Base-by-base conservation (phyloP, 2,888 invertebrate genomes). In the Spicauda simplicius region DNA sequence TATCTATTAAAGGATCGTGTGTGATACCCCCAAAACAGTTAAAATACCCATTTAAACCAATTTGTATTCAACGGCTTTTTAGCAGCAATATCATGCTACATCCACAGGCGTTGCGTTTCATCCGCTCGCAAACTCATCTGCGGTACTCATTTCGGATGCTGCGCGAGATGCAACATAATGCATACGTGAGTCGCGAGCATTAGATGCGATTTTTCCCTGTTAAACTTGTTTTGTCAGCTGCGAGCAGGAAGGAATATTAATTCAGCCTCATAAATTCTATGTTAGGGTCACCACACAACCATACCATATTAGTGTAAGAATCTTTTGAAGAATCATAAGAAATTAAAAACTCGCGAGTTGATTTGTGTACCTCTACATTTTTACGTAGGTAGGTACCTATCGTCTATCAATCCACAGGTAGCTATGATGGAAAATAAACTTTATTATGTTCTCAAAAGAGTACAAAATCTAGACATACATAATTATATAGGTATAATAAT, bases 141-240 rank as follows among this genome's bases (percentile, higher is more conserved):
- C 8, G 37, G 37, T 54, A 45, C 63, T 63, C 55, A 63, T 63
- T 63, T 45, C 16, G 63, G 55, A 63, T 63, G 63, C 63, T 55
- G 33, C 45, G 48, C 54, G 41, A 41, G 54, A 41, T 54, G 55
- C 45, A 55, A 6, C 41, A 25, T 63, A 63, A 63, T 63, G 62
- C 62, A 63, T 55, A 19, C 54, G 62, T 20, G 62, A 12, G 25
- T 19, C 63, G 65, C 63, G 55, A 62, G 62, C 62, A 62, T 72
- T 70, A 70, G 69, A 70, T 70, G 71, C 70, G 72, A 73, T 70
- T 71, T 68, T 45, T 48, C 45, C n/a, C 41, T 53, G 53, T 33
- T 62, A 41, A 41, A 16, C 57, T 14, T 41, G 57, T 57, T n/a
- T 57, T 41, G 20, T 41, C 14, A 41, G 41, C 14, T 41, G 41